These are phyloP conservation scores for Drosophila colorata DNA, from an alignment of 2,888 invertebrate genomes.

Conservation along the genomic window DNA sequence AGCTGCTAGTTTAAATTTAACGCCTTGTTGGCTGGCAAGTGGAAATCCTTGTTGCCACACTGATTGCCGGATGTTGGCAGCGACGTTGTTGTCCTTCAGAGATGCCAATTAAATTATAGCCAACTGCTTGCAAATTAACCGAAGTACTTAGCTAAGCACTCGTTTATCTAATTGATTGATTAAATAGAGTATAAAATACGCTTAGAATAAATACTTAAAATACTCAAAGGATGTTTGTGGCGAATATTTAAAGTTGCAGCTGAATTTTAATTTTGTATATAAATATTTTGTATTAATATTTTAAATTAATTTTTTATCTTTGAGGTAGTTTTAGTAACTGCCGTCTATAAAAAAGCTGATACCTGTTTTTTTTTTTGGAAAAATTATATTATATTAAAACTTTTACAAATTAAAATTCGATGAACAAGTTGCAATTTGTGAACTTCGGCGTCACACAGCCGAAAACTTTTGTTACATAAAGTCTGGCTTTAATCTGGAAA, in stretches of 20 bases:
- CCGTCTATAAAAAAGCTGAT: too few relatives aligned
- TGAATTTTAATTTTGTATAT: too few relatives aligned
- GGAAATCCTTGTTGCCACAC: slow-evolving; percentile 51
- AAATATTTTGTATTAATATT: too few relatives aligned
- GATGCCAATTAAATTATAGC: slow-evolving; percentile 51
- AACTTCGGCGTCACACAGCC: too few relatives aligned
- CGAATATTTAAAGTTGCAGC: too few relatives aligned
- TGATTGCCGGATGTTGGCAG: slow-evolving; percentile 44
- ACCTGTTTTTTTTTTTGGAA: too few relatives aligned
- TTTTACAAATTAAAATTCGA: too few relatives aligned
- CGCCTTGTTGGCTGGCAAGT: slow-evolving; percentile 58
- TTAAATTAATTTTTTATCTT: too few relatives aligned
- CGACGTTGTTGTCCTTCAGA: background rate
- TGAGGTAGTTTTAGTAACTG: too few relatives aligned
- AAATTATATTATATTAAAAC: too few relatives aligned
- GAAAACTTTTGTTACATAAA: background rate
- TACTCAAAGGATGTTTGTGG: too few relatives aligned
- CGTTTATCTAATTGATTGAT: slow-evolving; percentile 32
- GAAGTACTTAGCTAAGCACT: slow-evolving; percentile 7
- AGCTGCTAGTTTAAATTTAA: slow-evolving; percentile 54
- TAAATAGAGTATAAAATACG: slow-evolving; percentile 1
- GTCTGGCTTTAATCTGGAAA: background rate
- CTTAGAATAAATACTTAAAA: background rate
- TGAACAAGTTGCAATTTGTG: too few relatives aligned
- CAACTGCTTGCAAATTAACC: slow-evolving; percentile 62